Evolutionary conservation across 2,797 vertebrate species (phyloP), one percentile per base, ranked within the genome.

Genomic region (Centroberyx gerrardi): DNA sequence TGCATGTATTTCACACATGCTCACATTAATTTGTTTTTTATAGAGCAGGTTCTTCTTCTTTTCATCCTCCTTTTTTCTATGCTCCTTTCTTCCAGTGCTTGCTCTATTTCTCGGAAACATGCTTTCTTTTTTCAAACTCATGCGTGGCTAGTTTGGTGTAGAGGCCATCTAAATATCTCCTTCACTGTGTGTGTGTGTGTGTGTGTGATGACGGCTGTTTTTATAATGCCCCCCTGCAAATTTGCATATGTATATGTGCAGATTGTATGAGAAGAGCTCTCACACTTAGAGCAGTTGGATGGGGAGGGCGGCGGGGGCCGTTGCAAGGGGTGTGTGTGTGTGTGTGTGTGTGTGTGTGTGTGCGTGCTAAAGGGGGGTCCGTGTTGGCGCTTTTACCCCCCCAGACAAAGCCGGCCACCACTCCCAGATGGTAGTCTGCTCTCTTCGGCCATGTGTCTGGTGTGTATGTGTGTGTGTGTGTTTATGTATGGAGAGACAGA

Each of bases 231-330:
- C 87, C 83, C 91, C 84, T 84, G 83, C 74, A 78, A 83, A 95
- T 95, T 95, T 94, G 94, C 94, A 95, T 94, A 94, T 94, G 93
- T 93, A 94, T 94, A 93, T 94, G 91, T 90, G 89, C 90, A 93
- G 93, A 93, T 94, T 94, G 91, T 89, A 93, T 93, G 92, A 93
- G 91, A 90, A 90, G 88, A 87, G 87, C 89, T 90, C 88, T 93
- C 88, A 92, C 92, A 93, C 91, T 91, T 90, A 53, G 85, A 88
- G 89, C 90, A 90, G 89, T 89, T 90, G 87, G 88, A 83, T 74
- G 64, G 90, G 87, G 84, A 84, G 89, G 88, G 85, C 17, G 78
- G 74, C 27, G 71, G 88, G 83, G 90, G 83, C 81, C 63, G 72
- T 81, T 86, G 85, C 78, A 78, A 85, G 88, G 85, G 77, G 83